Base-by-base conservation (phyloP, 92 coral and sea anemone species). In the Bergia puertoricense region DNA sequence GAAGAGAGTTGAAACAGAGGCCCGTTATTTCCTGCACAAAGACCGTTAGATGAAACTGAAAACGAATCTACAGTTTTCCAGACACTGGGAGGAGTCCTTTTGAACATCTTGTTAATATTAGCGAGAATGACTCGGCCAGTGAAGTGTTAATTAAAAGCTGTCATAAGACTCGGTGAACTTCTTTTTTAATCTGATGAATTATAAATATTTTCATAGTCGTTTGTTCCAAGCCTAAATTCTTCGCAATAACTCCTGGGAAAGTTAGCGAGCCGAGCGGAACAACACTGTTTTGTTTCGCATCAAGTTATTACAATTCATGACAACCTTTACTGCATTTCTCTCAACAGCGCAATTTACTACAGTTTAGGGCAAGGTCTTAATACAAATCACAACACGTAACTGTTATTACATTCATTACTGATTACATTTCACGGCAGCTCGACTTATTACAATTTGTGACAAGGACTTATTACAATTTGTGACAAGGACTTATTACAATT, bases 51-150 rank as follows among this genome's bases (percentile, higher is more conserved):
- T 71, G 71, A 30, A 71, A 71, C 78, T 44, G 38, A 84, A 84
- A 84, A 84, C 68, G 48, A 48, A 71, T 71, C 65, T 23, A 2
- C 54, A 68, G 78, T 39, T 46, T 69, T 69, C 20, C 86, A 83
- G 86, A 83, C 87, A 37, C 65, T 30, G 87, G 87, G 87, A 56
- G 87, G 87, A 84, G 87, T 84, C 71, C 67, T 65, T 84, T 46
- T 43, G 75, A 20, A 15, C 57, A 51, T 15, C 43, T 5, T 36
- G 22, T 15, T 51, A 8, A 4, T 51, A 7, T 11, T 1, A 11
- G 14, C 15, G 15, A 2, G 57, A 51, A 51, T 11, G 57, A 51
- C 14, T 51, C 11, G 11, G 57, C 57, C 15, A 51, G 57, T 8
- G 15, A 71, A 71, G 87, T 84, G 87, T 71, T 84, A 84, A 84